A percentile compares a stretch with the other conserved stretches of the same genome.
Evolutionary conservation across 2,888 invertebrate genomes (phyloP).

Genomic region (Tholera decimalis): DNA sequence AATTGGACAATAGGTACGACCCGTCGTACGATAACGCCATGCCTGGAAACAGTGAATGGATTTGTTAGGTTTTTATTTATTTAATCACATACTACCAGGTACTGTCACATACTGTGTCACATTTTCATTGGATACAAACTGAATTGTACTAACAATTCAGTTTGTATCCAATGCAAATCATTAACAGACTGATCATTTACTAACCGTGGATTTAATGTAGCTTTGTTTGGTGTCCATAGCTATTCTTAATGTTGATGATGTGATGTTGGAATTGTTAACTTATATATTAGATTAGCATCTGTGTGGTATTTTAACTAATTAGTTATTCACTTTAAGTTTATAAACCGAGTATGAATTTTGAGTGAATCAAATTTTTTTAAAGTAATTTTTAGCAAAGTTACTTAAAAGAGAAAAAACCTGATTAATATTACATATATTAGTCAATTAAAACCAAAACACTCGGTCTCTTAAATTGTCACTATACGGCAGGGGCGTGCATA

Average conservation of each 20-base stretch:
- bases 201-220: constrained; percentile 86
- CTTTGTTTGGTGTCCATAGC: constrained; percentile 87
- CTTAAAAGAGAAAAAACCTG: too few species aligned
- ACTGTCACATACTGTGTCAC: too few species aligned
- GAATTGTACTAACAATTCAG: constrained; percentile 72
- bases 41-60: constrained; percentile 76
- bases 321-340: constrained; percentile 75
- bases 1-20: constrained; percentile 97
- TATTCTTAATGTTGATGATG: constrained; percentile 89
- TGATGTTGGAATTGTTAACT: constrained; percentile 87
- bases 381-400: too few species aligned
- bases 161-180: constrained; percentile 71
- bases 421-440: constrained; percentile 54
- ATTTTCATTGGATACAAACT: too few species aligned
- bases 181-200: constrained; percentile 73
- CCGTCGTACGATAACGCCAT: constrained; percentile 96
- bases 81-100: too few species aligned
- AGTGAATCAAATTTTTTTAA: constrained; percentile 66
- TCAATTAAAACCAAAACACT: constrained; percentile 44
- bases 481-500: too few species aligned
- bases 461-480: constrained; percentile 25
- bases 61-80: too few species aligned
- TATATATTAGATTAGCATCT: constrained; percentile 84
- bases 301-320: constrained; percentile 82
- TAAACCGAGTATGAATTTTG: constrained; percentile 75